These are phyloP conservation scores for Gallinago media DNA, from an alignment of 2,113 vertebrate species.

Conservation along the genomic window DNA sequence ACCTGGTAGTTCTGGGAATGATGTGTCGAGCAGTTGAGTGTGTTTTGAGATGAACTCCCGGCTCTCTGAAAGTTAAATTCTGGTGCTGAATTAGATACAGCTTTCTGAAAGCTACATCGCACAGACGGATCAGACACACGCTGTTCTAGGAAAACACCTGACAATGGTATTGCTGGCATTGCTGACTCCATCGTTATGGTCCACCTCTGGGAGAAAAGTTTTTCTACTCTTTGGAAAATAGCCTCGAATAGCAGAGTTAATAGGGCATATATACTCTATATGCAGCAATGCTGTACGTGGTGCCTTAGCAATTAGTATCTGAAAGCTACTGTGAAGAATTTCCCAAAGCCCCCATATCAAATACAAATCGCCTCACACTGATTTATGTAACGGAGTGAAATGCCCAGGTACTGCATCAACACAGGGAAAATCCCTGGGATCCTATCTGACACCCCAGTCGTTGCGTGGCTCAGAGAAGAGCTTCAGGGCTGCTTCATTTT, in stretches of 20 bases:
- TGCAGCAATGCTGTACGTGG: background rate
- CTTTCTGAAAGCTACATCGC: background rate
- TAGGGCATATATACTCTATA: accelerated
- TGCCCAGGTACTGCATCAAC: background rate
- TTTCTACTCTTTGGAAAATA: background rate
- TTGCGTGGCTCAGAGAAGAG: background rate
- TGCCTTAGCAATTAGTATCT: background rate
- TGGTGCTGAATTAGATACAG: background rate
- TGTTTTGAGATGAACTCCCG: background rate
- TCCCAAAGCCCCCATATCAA: background rate
- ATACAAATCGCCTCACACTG: background rate
- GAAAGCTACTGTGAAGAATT: background rate
- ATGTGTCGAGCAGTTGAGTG: accelerated
- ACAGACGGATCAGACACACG: background rate
- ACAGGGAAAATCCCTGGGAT: background rate
- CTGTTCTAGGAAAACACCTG: background rate
- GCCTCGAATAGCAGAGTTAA: background rate
- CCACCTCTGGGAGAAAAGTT: background rate
- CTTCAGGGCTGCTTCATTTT: background rate
- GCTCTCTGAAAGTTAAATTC: background rate
- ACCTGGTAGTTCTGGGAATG: background rate
- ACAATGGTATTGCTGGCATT: background rate
- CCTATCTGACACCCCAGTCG: background rate
- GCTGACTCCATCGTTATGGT: background rate
- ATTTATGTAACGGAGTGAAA: background rate